Evolutionary conservation across 2,888 invertebrate species (phyloP).

Genomic region (Tolmerus cingulatus): DNA sequence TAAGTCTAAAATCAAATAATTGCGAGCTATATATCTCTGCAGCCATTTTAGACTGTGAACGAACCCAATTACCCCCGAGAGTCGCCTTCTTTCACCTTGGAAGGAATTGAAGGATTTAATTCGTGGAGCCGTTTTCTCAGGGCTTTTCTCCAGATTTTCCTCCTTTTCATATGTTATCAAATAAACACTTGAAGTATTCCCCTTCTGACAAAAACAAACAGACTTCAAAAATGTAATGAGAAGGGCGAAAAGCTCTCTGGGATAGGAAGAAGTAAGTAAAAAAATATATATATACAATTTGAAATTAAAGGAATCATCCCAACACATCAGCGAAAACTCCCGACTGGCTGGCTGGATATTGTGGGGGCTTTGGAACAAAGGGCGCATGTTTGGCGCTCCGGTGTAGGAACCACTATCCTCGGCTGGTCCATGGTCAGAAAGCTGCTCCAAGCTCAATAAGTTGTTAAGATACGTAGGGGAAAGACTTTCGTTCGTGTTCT

Average conservation of each 20-base stretch:
- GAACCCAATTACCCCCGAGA: not conserved
- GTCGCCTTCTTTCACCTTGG: not conserved
- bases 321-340: not conserved
- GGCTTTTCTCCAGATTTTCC: not conserved
- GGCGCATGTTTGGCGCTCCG: not conserved
- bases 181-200: slow-evolving; percentile 29
- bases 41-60: not conserved
- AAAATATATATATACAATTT: not conserved
- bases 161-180: slow-evolving; percentile 4
- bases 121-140: not conserved
- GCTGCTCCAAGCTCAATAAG: slow-evolving; percentile 62
- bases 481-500: slow-evolving; percentile 56
- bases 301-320: not conserved
- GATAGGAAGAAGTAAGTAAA: slow-evolving; percentile 29
- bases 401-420: not conserved
- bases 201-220: slow-evolving; percentile 26
- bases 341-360: not conserved
- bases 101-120: not conserved
- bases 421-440: slow-evolving; percentile 61
- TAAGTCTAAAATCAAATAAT: not conserved
- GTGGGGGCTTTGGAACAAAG: not conserved
- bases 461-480: slow-evolving; percentile 63
- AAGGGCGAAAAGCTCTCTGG: not conserved
- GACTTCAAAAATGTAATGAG: not conserved
- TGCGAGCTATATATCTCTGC: not conserved